Percentiles rank a stretch among this genome's conserved stretches.
These are phyloP conservation scores for Dicycla oo DNA, from an alignment of 2,888 invertebrate genomes.

Conservation along the genomic window DNA sequence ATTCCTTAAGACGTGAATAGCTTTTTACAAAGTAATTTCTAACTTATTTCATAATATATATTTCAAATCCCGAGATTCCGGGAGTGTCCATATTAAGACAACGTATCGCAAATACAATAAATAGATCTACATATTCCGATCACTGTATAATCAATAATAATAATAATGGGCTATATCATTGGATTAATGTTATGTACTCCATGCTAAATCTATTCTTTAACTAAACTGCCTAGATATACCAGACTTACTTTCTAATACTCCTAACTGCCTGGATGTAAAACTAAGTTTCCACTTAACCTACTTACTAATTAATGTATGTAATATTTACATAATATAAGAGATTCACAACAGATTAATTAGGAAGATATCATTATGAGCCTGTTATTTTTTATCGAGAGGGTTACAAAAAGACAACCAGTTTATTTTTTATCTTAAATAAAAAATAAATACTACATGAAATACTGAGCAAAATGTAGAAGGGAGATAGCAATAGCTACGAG, in stretches of 20 bases:
- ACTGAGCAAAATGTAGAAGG: conserved; percentile 23
- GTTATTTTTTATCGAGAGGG: conserved; percentile 6
- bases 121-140: too few relatives aligned
- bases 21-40: too few relatives aligned
- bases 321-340: conserved; percentile 53
- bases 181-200: conserved; percentile 14
- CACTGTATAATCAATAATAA: too few relatives aligned
- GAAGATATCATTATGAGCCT: conserved; percentile 43
- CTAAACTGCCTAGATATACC: not conserved
- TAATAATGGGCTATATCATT: not conserved
- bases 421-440: not conserved
- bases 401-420: not conserved
- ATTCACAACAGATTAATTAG: conserved; percentile 50
- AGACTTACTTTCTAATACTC: conserved; percentile 1
- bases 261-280: conserved; percentile 13
- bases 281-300: conserved; percentile 19
- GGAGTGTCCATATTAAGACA: too few relatives aligned
- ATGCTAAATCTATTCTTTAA: not conserved
- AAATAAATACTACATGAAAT: conserved; percentile 7
- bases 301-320: not conserved
- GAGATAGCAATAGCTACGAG: conserved; percentile 2
- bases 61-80: too few relatives aligned
- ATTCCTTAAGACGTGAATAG: too few relatives aligned
- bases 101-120: too few relatives aligned
- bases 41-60: too few relatives aligned